Conservation (phyloP, 2,113 vertebrate genomes). For the Alaudala cheleensis region DNA sequence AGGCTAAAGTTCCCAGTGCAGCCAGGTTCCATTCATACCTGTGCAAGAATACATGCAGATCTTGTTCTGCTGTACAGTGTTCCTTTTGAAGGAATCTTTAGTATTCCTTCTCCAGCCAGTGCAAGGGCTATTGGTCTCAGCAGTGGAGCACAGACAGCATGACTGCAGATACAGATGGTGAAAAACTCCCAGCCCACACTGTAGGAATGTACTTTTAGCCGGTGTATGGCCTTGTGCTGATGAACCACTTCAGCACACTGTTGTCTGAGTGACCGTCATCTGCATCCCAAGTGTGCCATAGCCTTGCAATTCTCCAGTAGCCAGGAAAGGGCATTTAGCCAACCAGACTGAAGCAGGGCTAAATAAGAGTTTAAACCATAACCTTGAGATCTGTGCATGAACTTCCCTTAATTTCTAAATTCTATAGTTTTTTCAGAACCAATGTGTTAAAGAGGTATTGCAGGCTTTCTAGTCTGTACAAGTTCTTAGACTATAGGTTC, state of each 20-base stretch:
- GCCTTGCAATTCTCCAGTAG: background rate
- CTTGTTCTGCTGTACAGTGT: background rate
- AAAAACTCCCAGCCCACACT: background rate
- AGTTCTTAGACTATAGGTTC: background rate
- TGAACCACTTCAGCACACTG: background rate
- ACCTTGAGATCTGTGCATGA: background rate
- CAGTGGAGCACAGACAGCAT: background rate
- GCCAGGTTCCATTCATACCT: background rate
- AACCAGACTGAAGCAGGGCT: background rate
- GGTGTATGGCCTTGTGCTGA: background rate
- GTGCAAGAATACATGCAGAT: background rate
- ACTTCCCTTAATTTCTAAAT: background rate
- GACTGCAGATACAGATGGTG: background rate
- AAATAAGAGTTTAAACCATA: background rate
- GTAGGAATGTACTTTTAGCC: background rate
- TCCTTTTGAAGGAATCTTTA: background rate
- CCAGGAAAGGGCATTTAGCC: background rate
- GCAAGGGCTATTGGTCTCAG: background rate
- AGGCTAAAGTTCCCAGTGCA: background rate
- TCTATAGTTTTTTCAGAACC: background rate
- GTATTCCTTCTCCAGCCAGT: background rate
- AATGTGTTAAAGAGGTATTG: background rate
- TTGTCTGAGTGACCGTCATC: background rate
- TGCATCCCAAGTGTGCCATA: background rate
- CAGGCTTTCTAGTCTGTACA: background rate